Base-by-base conservation (phyloP, 2,797 vertebrate species). In the Malurus splendens region DNA sequence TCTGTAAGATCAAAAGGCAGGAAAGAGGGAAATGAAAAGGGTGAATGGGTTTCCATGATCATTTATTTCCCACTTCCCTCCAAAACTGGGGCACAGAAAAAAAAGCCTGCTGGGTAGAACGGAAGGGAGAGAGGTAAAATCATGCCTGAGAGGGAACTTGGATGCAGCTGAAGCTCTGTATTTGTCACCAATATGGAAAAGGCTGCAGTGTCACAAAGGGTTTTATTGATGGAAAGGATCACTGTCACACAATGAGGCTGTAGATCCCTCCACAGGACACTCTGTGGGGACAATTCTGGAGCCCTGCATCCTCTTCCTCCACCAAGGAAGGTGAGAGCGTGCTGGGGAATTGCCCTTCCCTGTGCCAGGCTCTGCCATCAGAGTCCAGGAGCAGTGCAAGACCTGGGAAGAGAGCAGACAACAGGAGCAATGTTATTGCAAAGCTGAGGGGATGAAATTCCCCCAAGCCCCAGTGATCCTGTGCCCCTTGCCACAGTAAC, bases 1-100 rank as follows among this genome's bases (percentile, higher is more conserved):
- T 88, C 89, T 64, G 33, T 28, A 70, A 51, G 75, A 91, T 75
- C 90, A 72, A 82, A 27, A 24, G 22, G 55, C 73, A 93, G 89
- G 79, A 95, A 93, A 54, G 27, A 41, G 16, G 79, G 65, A 92
- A 76, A 90, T 92, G 61, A 94, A 77, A 92, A 84, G 56, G 30
- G 28, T 54, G 23, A 60, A 20, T 19, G 59, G 55, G 28, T 88
- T 76, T 82, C 72, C 59, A 62, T 16, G 11, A 62, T 0, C 1
- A 50, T 15, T 79, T 16, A 6, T 64, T 82, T 80, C 39, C 65
- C 65, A 18, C 28, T 84, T 66, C 39, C 45, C 30, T 36, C 39
- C 28, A 18, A 74, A 92, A 91, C 10, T 59, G 33, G 36, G 51
- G 42, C 50, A 73, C 20, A 61, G 39, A 12, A 52, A 60, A n/a